These are phyloP conservation scores for Rhadina sibilatrix DNA, from an alignment of 2,113 vertebrate genomes.

Conservation along the genomic window DNA sequence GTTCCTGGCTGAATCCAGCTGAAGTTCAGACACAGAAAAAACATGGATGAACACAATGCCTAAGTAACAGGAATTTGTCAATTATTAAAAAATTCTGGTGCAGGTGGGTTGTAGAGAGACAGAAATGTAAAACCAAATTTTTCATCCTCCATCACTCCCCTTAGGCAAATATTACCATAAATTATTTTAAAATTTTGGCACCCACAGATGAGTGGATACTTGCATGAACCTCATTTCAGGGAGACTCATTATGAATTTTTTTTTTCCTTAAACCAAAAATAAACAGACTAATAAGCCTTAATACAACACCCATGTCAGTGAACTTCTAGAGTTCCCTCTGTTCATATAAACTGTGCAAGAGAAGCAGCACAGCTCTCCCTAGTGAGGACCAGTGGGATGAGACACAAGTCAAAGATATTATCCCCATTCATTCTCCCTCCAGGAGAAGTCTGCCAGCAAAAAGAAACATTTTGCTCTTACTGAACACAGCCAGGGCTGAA, in stretches of 20 bases:
- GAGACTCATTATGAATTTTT: background rate
- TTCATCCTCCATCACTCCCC: background rate
- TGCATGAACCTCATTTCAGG: background rate
- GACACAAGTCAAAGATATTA: background rate
- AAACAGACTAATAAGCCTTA: background rate
- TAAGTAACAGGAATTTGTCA: background rate
- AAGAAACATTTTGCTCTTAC: background rate
- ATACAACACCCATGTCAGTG: background rate
- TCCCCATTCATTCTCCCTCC: background rate
- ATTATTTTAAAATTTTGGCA: background rate
- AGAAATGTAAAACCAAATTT: background rate
- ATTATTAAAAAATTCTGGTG: background rate
- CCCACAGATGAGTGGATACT: background rate
- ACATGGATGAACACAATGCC: background rate
- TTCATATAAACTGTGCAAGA: background rate
- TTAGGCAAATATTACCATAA: background rate
- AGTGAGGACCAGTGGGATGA: background rate
- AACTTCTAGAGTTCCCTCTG: background rate
- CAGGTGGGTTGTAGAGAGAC: background rate
- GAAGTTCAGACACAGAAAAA: background rate
- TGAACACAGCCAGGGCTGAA: background rate
- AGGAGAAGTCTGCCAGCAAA: background rate
- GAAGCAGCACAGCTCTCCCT: background rate
- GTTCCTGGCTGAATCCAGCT: background rate
- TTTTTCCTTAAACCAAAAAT: background rate